Evolutionary conservation across 2,113 vertebrate genomes (phyloP), one percentile per base, ranked within the genome.

Genomic region (Hystrix brachyura): DNA sequence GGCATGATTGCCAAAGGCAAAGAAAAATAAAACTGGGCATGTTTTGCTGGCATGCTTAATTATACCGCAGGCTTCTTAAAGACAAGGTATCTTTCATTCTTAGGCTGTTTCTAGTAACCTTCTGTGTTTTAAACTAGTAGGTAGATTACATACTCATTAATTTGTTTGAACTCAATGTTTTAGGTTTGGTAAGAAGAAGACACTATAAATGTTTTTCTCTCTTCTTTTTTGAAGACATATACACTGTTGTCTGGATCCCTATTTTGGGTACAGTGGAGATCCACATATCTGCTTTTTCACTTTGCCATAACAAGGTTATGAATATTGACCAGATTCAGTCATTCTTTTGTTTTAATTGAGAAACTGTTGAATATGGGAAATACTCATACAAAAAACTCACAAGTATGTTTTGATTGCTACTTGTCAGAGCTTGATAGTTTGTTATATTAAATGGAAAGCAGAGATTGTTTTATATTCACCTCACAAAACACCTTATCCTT

Each of bases 121-220:
- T 71, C 59, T 43, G 10, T 92, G 10, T 92, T 29, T 90, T 78
- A 83, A 71, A 51, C 0, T 21, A 60, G 10, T n/a, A 80, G 72
- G 34, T 57, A 53, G 69, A 79, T 60, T n/a, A 67, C n/a, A 6
- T 59, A 65, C 4, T 25, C 5, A 29, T 34, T 84, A 11, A 57
- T 93, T 83, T 87, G 79, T 55, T 57, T 91, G 29, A 90, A 57
- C 12, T 93, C 79, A 72, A 1, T 76, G 67, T 80, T 94, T 80
- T 72, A 34, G 11, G 8, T 87, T 59, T 76, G 46, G 0, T 79
- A 80, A 72, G 43, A 76, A 65, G 74, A 91, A 21, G 29, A 65
- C n/a, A 23, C 43, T 60, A 7, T 18, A 25, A 5, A 69, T 86
- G 1, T 74, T 67, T 76, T 87, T 10, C 14, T 78, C 46, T 78